These are phyloP conservation scores for Pseudomyrmex concolor DNA, from an alignment of 1,140 invertebrate genomes.

Conservation along the genomic window DNA sequence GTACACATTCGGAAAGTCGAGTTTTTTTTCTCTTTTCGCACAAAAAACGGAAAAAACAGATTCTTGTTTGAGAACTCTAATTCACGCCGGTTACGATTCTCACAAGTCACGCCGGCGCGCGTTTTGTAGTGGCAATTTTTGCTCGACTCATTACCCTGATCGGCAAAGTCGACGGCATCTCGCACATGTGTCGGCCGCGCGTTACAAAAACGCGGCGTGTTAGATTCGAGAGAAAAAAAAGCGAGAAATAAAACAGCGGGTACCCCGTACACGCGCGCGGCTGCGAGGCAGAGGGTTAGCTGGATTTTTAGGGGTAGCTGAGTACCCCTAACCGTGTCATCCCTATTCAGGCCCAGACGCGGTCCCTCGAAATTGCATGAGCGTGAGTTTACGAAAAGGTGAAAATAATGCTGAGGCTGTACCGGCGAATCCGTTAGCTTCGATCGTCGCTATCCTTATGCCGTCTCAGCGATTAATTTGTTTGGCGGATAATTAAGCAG, in stretches of 20 bases:
- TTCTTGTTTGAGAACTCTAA: slow-evolving; percentile 14
- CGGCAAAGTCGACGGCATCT: slow-evolving; percentile 42
- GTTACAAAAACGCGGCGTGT: slow-evolving; percentile 63
- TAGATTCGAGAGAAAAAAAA: slow-evolving; percentile 60
- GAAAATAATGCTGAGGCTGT: slow-evolving; percentile 62
- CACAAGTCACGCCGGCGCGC: slow-evolving; percentile 37
- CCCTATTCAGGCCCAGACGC: slow-evolving; percentile 51
- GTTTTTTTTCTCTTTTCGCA: neutral
- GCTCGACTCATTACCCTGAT: slow-evolving; percentile 66
- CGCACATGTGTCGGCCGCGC: slow-evolving; percentile 63
- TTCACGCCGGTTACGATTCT: slow-evolving; percentile 26
- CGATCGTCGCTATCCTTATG: slow-evolving; percentile 41
- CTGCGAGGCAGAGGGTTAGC: slow-evolving; percentile 77
- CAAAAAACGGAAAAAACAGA: slow-evolving; percentile 18
- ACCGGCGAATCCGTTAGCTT: slow-evolving; percentile 65
- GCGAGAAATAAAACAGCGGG: slow-evolving; percentile 71
- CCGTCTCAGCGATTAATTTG: slow-evolving; percentile 25
- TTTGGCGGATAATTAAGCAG: slow-evolving; percentile 20
- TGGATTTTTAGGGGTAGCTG: slow-evolving; percentile 76
- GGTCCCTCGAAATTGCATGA: slow-evolving; percentile 70
- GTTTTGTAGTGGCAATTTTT: slow-evolving; percentile 67
- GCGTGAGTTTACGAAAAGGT: slow-evolving; percentile 73
- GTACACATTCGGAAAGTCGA: neutral
- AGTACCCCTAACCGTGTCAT: slow-evolving; percentile 77
- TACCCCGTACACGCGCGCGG: slow-evolving; percentile 62